These are phyloP conservation scores for Macropodus opercularis DNA, from an alignment of 2,797 vertebrate genomes.

Conservation along the genomic window DNA sequence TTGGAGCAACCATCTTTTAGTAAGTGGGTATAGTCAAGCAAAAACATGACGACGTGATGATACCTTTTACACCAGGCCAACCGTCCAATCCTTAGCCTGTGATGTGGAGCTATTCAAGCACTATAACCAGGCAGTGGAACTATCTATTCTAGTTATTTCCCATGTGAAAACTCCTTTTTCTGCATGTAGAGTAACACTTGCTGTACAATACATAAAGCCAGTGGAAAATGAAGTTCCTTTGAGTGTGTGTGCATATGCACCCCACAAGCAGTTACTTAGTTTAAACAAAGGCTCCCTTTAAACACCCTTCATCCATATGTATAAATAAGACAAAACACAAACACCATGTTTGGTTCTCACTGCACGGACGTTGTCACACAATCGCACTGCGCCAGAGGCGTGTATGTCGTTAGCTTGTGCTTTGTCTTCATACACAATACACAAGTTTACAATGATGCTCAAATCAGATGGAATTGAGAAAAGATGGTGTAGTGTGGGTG, in stretches of 20 bases:
- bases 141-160: no score
- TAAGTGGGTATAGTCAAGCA: no score
- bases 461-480: conserved; percentile 49
- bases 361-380: conserved; percentile 45
- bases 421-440: conserved; percentile 38
- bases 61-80: not conserved
- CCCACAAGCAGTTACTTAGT: conserved; percentile 44
- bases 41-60: no score
- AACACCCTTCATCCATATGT: conserved; percentile 42
- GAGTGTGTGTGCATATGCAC: conserved; percentile 1
- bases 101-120: not conserved
- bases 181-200: not conserved
- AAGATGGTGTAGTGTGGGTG: conserved; percentile 32
- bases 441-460: conserved; percentile 25
- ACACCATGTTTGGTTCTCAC: conserved; percentile 38
- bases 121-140: not conserved
- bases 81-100: not conserved
- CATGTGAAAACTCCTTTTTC: no score
- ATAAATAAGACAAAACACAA: conserved; percentile 66
- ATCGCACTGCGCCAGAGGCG: conserved; percentile 27
- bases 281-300: conserved; percentile 44
- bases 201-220: conserved; percentile 7
- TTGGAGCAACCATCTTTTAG: no score
- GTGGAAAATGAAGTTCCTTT: not conserved
- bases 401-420: conserved; percentile 30